These are phyloP conservation scores for Meriones psammophilus DNA, from an alignment of 2,797 vertebrate genomes.

Conservation along the genomic window DNA sequence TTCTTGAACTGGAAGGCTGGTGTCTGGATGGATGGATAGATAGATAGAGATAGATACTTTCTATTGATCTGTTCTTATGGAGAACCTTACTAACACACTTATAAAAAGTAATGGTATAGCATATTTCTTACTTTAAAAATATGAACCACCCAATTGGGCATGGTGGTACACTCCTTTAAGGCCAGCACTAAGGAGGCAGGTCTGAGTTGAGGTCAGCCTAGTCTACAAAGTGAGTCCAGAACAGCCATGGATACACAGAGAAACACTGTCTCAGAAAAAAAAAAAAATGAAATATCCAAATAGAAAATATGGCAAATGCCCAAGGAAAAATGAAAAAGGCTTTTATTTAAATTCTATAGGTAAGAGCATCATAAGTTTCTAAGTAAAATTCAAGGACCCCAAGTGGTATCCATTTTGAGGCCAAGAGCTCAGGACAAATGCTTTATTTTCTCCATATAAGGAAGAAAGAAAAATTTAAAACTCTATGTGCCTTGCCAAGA, in stretches of 20 bases:
- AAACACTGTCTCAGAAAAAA: not conserved
- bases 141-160: not conserved
- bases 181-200: not conserved
- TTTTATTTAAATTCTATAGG: conserved; percentile 8
- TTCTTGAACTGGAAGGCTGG: not conserved
- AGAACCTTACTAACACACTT: not conserved
- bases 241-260: not conserved
- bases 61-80: not conserved
- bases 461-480: not conserved
- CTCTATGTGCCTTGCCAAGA: not conserved
- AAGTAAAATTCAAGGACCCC: conserved; percentile 6
- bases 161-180: not conserved
- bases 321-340: not conserved
- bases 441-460: not conserved
- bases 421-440: conserved; percentile 13
- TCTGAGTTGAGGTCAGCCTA: not conserved
- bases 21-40: no score
- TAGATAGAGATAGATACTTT: not conserved
- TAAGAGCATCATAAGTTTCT: not conserved
- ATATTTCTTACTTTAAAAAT: conserved; percentile 9
- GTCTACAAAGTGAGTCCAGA: not conserved
- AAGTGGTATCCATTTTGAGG: conserved; percentile 24
- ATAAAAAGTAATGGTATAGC: not conserved
- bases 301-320: not conserved
- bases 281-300: not conserved